These are phyloP conservation scores for Megalops cyprinoides DNA, from an alignment of 2,797 vertebrate genomes.

Conservation along the genomic window DNA sequence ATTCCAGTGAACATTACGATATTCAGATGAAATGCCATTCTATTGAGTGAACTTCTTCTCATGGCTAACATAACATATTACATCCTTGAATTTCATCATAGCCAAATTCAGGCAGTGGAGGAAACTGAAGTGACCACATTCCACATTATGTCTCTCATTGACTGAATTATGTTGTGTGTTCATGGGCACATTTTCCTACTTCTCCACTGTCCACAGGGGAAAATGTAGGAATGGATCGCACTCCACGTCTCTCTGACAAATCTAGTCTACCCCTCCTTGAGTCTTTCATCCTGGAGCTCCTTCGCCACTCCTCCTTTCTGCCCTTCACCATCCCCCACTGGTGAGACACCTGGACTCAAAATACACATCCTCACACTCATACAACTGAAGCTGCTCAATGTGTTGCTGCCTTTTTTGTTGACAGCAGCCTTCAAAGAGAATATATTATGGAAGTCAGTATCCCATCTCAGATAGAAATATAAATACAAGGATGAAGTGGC, in stretches of 20 bases:
- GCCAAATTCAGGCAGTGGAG: background rate
- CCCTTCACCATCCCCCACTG: slow-evolving; percentile 93
- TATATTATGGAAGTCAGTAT: background rate
- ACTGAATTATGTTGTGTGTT: background rate
- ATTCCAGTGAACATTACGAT: background rate
- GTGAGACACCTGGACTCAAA: slow-evolving; percentile 2
- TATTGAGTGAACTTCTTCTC: too few species aligned
- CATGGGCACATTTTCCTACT: slow-evolving; percentile 82
- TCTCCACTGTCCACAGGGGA: slow-evolving; percentile 66
- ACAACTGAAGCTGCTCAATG: background rate
- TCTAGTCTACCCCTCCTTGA: slow-evolving; percentile 79
- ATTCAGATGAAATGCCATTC: background rate
- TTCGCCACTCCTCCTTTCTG: slow-evolving; percentile 95
- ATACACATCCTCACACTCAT: background rate
- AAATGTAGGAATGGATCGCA: slow-evolving; percentile 77
- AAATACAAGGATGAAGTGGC: background rate
- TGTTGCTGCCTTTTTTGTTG: background rate
- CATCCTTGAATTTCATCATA: too few species aligned
- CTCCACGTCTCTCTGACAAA: slow-evolving; percentile 84
- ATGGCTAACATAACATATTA: too few species aligned
- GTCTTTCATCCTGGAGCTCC: slow-evolving; percentile 90
- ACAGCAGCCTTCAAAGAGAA: background rate
- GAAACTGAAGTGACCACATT: background rate
- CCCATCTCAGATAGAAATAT: too few species aligned
- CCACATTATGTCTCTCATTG: background rate